phyloP scores from a whole-genome alignment of 2,888 invertebrate species.

The Clepsis dumicolana region DNA sequence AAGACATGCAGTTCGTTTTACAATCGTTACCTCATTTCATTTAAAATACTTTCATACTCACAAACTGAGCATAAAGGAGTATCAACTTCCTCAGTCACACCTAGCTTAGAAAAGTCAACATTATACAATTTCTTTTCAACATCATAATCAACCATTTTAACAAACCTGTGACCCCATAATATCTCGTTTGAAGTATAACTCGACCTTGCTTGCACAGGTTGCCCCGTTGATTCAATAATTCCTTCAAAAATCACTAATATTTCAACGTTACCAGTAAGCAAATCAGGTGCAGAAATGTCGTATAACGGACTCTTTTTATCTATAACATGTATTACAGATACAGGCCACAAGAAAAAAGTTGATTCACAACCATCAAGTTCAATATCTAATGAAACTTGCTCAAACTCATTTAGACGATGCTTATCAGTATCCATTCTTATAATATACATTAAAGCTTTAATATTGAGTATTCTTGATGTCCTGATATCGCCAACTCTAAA shows the following conservation, averaged over 20 bases:
- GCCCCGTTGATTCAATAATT: conserved; percentile 95
- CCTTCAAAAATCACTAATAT: conserved; percentile 96
- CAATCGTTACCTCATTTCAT: conserved; percentile 35
- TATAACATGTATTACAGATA: conserved; percentile 96
- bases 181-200: conserved; percentile 93
- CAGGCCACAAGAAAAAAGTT: conserved; percentile 98
- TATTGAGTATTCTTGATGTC: conserved; percentile 97
- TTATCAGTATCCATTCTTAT: conserved; percentile 93
- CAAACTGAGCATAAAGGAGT: conserved; percentile 94
- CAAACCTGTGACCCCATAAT: conserved; percentile 95
- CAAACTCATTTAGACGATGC: conserved; percentile 90
- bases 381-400: conserved; percentile 92
- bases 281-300: conserved; percentile 94
- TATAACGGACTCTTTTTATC: conserved; percentile 95
- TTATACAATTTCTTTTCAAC: conserved; percentile 90
- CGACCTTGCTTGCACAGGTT: conserved; percentile 92
- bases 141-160: conserved; percentile 91
- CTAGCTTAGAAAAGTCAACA: conserved; percentile 96
- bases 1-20: neutral
- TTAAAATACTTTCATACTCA: conserved; percentile 80
- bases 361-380: conserved; percentile 95
- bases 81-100: conserved; percentile 93
- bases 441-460: conserved; percentile 94
- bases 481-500: conserved; percentile 98
- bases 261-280: conserved; percentile 94